A percentile compares a stretch with the other conserved stretches of the same genome.
Conservation (phyloP, 2,888 invertebrate genomes). For the Erpobdella octoculata region DNA sequence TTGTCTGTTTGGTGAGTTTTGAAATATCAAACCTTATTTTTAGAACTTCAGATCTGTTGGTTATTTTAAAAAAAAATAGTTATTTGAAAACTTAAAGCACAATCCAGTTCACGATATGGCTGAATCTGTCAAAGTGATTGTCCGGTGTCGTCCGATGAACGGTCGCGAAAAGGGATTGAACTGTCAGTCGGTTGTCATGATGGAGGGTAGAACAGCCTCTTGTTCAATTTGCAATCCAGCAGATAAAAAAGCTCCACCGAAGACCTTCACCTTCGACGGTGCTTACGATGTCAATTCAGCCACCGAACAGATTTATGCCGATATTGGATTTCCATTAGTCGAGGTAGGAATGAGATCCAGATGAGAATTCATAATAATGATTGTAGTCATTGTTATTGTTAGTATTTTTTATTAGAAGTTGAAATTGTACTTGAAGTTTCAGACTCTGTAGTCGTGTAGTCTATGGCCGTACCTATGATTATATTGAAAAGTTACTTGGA, state of each 20-base stretch:
- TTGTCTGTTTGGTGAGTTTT: too few relatives aligned
- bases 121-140: slow-evolving; percentile 73
- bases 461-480: too few relatives aligned
- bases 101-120: slow-evolving; percentile 40
- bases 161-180: slow-evolving; percentile 63
- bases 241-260: slow-evolving; percentile 33
- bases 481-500: too few relatives aligned
- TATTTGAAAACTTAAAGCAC: too few relatives aligned
- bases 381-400: too few relatives aligned
- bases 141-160: slow-evolving; percentile 79
- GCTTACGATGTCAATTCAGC: slow-evolving; percentile 68
- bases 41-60: too few relatives aligned
- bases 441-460: too few relatives aligned
- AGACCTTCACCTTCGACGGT: slow-evolving; percentile 72
- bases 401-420: too few relatives aligned
- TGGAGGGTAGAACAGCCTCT: slow-evolving; percentile 59
- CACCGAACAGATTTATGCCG: slow-evolving; percentile 79
- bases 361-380: too few relatives aligned
- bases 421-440: too few relatives aligned
- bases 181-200: slow-evolving; percentile 58
- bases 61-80: too few relatives aligned
- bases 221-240: slow-evolving; percentile 54
- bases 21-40: too few relatives aligned
- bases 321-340: slow-evolving; percentile 72
- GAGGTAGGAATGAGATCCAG: slow-evolving; percentile 57